Conservation (phyloP, 2,888 invertebrate genomes). For the Byasa hedistus region DNA sequence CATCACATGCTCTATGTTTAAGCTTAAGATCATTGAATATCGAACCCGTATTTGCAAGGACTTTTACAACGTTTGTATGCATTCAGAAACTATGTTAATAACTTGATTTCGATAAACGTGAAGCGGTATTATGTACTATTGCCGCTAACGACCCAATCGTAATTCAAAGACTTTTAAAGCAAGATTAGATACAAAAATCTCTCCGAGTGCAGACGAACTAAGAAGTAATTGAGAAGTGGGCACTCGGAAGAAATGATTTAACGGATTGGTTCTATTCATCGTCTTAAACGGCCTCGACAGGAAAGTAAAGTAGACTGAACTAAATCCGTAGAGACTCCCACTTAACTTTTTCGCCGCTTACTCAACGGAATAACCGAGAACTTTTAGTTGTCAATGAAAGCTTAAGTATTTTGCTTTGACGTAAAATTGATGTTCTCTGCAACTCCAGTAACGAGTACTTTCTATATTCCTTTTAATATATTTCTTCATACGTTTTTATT, state of each 20-base stretch:
- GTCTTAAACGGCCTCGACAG: constrained; percentile 22
- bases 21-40: too few relatives aligned
- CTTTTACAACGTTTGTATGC: too few relatives aligned
- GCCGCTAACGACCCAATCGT: too few relatives aligned
- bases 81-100: not conserved
- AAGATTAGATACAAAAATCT: constrained; percentile 1
- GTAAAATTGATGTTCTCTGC: not conserved
- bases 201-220: constrained; percentile 8
- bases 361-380: constrained; percentile 15
- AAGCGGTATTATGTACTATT: too few relatives aligned
- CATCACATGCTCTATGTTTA: too few relatives aligned
- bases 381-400: constrained; percentile 12
- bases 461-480: too few relatives aligned
- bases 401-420: not conserved
- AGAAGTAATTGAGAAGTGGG: constrained; percentile 14
- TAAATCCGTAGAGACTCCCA: constrained; percentile 25
- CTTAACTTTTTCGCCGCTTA: constrained; percentile 26
- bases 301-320: constrained; percentile 17
- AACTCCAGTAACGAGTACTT: too few relatives aligned
- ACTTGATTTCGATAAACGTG: too few relatives aligned
- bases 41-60: too few relatives aligned
- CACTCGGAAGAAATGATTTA: constrained; percentile 15
- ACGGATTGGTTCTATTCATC: constrained; percentile 26
- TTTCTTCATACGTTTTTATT: too few relatives aligned
- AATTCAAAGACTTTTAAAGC: too few relatives aligned